Evolutionary conservation across 2,113 vertebrate species (phyloP).

Genomic region (Nansenia antarctica): DNA sequence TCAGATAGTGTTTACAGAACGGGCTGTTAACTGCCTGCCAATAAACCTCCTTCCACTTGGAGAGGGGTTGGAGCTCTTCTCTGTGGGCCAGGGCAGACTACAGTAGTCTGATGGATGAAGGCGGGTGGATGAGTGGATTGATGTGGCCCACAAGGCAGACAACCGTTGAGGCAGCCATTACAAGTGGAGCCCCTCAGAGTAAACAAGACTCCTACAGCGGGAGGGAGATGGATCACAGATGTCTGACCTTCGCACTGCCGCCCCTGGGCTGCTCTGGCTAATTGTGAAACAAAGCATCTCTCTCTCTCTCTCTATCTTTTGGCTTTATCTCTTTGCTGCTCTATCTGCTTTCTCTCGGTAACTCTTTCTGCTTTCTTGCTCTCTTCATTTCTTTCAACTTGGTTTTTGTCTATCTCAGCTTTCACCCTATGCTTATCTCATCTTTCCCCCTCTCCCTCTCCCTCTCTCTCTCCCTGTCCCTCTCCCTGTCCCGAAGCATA

Average conservation of each 20-base stretch:
- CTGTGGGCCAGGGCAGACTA: background rate
- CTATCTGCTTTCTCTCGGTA: background rate
- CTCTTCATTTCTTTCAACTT: too few relatives aligned
- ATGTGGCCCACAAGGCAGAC: background rate
- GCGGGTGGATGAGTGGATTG: background rate
- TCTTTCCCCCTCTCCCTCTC: background rate
- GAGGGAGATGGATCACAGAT: constrained; percentile 65
- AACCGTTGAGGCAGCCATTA: background rate
- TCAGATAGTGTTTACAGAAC: constrained; percentile 37
- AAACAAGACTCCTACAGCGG: constrained; percentile 1
- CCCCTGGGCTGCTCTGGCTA: constrained; percentile 25
- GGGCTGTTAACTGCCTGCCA: background rate
- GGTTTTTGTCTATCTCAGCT: too few relatives aligned
- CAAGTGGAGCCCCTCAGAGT: background rate
- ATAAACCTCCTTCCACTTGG: background rate
- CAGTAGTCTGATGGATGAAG: background rate
- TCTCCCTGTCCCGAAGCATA: background rate
- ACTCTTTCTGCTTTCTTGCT: too few relatives aligned
- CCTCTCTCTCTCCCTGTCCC: background rate
- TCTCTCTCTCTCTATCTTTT: constrained; percentile 14
- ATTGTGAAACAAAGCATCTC: constrained; percentile 47
- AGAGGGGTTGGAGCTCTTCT: background rate
- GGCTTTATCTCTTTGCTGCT: background rate
- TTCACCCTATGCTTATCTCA: too few relatives aligned
- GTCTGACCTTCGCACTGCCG: constrained; percentile 43